A percentile compares a stretch with the other conserved stretches of the same genome.
Evolutionary conservation across 2,888 invertebrate genomes (phyloP).

Genomic region (Pasiphila rectangulata): DNA sequence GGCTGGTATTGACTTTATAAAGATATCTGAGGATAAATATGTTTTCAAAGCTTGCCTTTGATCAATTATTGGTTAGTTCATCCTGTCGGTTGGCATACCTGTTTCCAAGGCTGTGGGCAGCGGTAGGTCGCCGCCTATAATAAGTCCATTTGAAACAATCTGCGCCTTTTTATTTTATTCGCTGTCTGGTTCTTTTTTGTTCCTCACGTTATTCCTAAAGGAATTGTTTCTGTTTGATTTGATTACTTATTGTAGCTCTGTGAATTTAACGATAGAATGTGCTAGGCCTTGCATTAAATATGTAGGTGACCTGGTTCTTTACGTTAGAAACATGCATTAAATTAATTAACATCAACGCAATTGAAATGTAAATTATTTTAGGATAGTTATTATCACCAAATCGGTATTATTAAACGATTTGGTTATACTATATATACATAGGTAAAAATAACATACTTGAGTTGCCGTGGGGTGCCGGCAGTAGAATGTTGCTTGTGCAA

Average conservation of each 20-base stretch:
- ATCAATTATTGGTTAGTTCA: constrained; percentile 3
- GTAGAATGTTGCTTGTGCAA: no score
- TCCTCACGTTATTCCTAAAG: constrained; percentile 20
- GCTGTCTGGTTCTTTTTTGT: constrained; percentile 46
- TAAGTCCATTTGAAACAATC: constrained; percentile 67
- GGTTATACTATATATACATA: no score
- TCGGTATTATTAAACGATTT: no score
- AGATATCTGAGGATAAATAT: no score
- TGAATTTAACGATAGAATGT: background rate
- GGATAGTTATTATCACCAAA: no score
- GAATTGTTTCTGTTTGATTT: constrained; percentile 39
- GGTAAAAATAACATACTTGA: no score
- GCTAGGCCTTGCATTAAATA: background rate
- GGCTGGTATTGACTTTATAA: no score
- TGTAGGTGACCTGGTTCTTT: background rate
- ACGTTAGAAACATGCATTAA: background rate
- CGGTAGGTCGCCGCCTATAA: constrained; percentile 57
- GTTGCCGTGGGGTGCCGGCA: no score
- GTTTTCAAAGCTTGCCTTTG: background rate
- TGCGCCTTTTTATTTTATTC: constrained; percentile 51
- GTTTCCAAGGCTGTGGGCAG: constrained; percentile 31
- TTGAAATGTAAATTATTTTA: background rate
- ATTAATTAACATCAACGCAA: background rate
- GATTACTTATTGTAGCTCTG: constrained; percentile 18
- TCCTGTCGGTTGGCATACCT: constrained; percentile 11